These are phyloP conservation scores for Pseudochromis fuscus DNA, from an alignment of 2,797 vertebrate species.

Conservation along the genomic window DNA sequence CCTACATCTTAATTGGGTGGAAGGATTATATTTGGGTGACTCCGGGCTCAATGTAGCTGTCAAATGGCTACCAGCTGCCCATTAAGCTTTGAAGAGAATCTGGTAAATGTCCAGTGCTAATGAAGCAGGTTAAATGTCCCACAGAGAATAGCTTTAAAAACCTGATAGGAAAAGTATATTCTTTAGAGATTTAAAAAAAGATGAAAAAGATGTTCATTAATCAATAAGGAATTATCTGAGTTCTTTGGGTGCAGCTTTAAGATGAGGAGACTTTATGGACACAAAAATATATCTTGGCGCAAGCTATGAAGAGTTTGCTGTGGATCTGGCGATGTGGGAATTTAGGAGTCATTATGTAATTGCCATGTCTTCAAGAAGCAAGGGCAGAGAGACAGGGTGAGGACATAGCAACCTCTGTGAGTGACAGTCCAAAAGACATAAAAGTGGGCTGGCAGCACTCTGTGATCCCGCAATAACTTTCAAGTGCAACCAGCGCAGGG, in stretches of 20 bases:
- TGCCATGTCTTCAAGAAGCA: slow-evolving; percentile 59
- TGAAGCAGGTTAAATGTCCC: slow-evolving; percentile 72
- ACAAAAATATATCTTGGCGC: slow-evolving; percentile 32
- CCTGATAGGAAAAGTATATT: slow-evolving; percentile 55
- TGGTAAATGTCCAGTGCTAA: slow-evolving; percentile 65
- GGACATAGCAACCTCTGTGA: slow-evolving; percentile 68
- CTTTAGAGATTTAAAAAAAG: slow-evolving; percentile 33
- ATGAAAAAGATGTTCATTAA: slow-evolving; percentile 44
- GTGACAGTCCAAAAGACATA: slow-evolving; percentile 67
- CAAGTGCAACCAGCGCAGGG: slow-evolving; percentile 64
- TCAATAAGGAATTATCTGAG: slow-evolving; percentile 22
- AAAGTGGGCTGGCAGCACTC: slow-evolving; percentile 64
- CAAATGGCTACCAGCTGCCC: slow-evolving; percentile 63
- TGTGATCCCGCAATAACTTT: slow-evolving; percentile 67
- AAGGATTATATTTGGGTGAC: slow-evolving; percentile 61
- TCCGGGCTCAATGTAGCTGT: slow-evolving; percentile 63
- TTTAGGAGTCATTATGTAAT: slow-evolving; percentile 73
- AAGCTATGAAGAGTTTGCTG: slow-evolving; percentile 26
- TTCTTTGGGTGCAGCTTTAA: slow-evolving; percentile 12
- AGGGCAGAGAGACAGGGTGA: slow-evolving; percentile 53
- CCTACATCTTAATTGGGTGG: slow-evolving; percentile 58
- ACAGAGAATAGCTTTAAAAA: slow-evolving; percentile 53
- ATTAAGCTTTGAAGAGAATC: slow-evolving; percentile 68
- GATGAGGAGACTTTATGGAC: slow-evolving; percentile 27
- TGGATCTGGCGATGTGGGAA: slow-evolving; percentile 49